phyloP scores from a whole-genome alignment of 2,797 vertebrate species.

The Gobio occitaniae region DNA sequence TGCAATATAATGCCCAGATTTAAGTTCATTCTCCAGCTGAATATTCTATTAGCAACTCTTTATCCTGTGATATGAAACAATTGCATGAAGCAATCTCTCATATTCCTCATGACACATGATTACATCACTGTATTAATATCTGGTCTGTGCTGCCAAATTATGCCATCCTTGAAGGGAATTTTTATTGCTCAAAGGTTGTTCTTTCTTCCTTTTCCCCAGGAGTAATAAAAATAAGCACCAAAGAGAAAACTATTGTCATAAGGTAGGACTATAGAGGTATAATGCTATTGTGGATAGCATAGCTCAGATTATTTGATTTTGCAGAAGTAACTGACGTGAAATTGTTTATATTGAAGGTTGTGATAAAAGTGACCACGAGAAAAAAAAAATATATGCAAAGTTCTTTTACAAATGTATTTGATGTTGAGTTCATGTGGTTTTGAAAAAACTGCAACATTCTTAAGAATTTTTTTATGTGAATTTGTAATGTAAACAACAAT shows the following conservation, averaged over 20 bases:
- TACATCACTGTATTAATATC: slow-evolving; percentile 10
- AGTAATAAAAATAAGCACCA: slow-evolving; percentile 7
- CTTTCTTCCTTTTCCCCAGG: neutral
- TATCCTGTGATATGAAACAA: neutral
- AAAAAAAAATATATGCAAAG: neutral
- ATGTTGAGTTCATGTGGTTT: neutral
- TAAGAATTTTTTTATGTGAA: neutral
- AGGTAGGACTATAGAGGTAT: neutral
- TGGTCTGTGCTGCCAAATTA: slow-evolving; percentile 9
- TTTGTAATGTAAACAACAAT: neutral
- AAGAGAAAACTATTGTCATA: slow-evolving; percentile 7
- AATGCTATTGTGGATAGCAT: neutral
- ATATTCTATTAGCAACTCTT: neutral
- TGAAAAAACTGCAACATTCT: neutral
- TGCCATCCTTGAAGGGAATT: neutral
- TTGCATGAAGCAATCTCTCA: neutral
- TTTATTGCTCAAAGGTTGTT: neutral
- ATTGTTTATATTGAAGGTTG: neutral
- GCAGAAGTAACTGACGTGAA: neutral
- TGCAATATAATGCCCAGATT: slow-evolving; percentile 15
- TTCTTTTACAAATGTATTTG: neutral
- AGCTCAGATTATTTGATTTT: neutral
- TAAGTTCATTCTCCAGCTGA: slow-evolving; percentile 16
- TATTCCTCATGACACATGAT: neutral
- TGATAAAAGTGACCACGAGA: neutral